Evolutionary conservation across 2,113 vertebrate genomes (phyloP).

Genomic region (pig (Sus scrofa)): T2T-Sscrofa CM000818.6:27558001-27558500

Average conservation of each 20-base stretch:
- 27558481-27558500: too few relatives aligned
- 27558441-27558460: background rate
- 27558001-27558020: background rate
- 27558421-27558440: fast-evolving
- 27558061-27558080: background rate
- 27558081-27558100: background rate
- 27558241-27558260: background rate
- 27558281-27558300: background rate
- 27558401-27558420: background rate
- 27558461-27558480: background rate
- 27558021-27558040: background rate
- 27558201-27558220: too few relatives aligned
- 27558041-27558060: background rate
- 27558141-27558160: background rate
- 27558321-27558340: background rate
- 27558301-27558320: background rate
- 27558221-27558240: background rate
- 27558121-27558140: background rate
- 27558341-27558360: background rate
- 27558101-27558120: background rate
- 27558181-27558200: too few relatives aligned
- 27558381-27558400: background rate
- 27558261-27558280: background rate
- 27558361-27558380: background rate
- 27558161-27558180: background rate